phyloP scores from a whole-genome alignment of 2,888 invertebrate species.

The Euspilapteryx auroguttella region DNA sequence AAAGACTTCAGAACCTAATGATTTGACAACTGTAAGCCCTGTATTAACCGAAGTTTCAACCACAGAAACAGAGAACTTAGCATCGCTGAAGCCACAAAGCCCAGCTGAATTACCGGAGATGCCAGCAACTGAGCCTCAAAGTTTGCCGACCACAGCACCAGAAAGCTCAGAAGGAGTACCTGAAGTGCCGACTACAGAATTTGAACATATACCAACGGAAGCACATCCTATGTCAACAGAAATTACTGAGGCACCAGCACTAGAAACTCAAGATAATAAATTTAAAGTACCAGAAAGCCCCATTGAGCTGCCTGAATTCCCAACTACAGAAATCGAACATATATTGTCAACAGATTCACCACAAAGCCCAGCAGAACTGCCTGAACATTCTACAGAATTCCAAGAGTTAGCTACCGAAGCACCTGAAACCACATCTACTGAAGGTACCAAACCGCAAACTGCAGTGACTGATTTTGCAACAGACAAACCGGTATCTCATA shows the following conservation, averaged over 20 bases:
- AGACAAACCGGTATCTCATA: too few relatives aligned
- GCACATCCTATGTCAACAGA: too few relatives aligned
- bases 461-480: too few relatives aligned
- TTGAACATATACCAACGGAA: too few relatives aligned
- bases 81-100: background rate
- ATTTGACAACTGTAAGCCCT: too few relatives aligned
- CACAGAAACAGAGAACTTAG: background rate
- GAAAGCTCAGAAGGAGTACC: background rate
- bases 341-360: too few relatives aligned
- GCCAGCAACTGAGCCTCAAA: constrained; percentile 1
- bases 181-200: constrained; percentile 4
- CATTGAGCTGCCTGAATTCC: constrained; percentile 2
- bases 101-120: constrained; percentile 1
- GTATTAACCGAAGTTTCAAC: background rate
- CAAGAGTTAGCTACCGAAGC: constrained; percentile 6
- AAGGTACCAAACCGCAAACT: too few relatives aligned
- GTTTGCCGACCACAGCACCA: background rate
- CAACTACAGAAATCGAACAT: too few relatives aligned
- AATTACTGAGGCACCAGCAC: background rate
- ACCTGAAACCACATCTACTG: constrained; percentile 1
- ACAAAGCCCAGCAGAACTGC: too few relatives aligned
- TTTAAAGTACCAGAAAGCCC: constrained; percentile 4
- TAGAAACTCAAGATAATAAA: too few relatives aligned
- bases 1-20: background rate
- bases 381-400: constrained; percentile 2